Evolutionary conservation across 2,797 vertebrate genomes (phyloP), one percentile per base, ranked within the genome.

Genomic region (Xiphophorus birchmanni): DNA sequence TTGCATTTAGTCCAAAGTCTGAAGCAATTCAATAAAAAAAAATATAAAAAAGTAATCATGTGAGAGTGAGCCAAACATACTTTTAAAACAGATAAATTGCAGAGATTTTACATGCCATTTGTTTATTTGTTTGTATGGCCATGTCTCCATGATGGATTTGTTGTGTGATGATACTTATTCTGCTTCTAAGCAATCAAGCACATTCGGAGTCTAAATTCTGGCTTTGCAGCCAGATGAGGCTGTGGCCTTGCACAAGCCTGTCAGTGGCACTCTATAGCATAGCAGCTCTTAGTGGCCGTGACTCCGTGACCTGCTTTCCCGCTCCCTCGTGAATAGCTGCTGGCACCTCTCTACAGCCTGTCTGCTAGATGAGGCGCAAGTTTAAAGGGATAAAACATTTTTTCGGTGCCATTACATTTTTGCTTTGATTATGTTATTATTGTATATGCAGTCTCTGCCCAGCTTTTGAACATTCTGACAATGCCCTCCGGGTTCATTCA

Each of bases 301-400:
- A 95, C 95, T 96, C 89, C 72, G 75, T 95, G 95, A 95, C 95
- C 95, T 89, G 92, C 91, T 94, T 95, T 94, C 89, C 87, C 87
- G 87, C 91, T 92, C 87, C 79, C 76, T 90, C 67, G 85, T 94
- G 94, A 93, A 93, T 95, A 91, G 93, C 93, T 94, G 92, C 93
- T 90, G 93, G 95, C 95, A 91, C 89, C 88, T 92, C 89, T 93
- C 93, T 91, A 87, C 85, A 88, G 90, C 89, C 90, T 93, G 92
- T 94, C 93, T 89, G 80, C 90, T 90, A 91, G 93, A 95, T 94
- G 93, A 95, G 86, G 84, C 87, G 87, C 85, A 89, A 82, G 86
- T 90, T 91, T 94, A 92, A 91, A 92, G 87, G 88, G 89, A 90
- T 85, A 90, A 75, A 75, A 29, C 17, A 15, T 71, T 80, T 86